Evolutionary conservation across 2,888 invertebrate species (phyloP).

Genomic region (Subacronicta megacephala): DNA sequence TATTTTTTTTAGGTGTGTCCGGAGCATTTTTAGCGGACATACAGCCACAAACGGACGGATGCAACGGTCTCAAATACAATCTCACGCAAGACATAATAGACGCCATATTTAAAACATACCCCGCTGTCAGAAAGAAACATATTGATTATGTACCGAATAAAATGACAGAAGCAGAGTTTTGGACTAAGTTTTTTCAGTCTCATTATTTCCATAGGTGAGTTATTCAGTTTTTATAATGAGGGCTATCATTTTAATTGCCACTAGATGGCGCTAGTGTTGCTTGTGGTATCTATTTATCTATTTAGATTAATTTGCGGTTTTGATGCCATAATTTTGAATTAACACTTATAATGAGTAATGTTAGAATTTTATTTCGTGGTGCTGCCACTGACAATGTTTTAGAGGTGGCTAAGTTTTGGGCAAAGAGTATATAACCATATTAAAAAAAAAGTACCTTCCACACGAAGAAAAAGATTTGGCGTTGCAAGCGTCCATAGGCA

Average conservation of each 20-base stretch:
- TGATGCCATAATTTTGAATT: too few species aligned
- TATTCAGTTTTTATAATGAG: not conserved
- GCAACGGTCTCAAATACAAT: slow-evolving; percentile 99
- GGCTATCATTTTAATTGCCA: not conserved
- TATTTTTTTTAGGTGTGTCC: slow-evolving; percentile 89
- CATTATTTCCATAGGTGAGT: slow-evolving; percentile 97
- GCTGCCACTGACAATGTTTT: too few species aligned
- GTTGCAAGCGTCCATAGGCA: too few species aligned
- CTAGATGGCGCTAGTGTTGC: not conserved
- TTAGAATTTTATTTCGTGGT: too few species aligned
- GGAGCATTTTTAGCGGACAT: slow-evolving; percentile 97
- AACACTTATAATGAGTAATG: too few species aligned
- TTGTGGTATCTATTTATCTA: too few species aligned
- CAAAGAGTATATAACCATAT: too few species aligned
- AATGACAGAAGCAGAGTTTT: slow-evolving; percentile 98
- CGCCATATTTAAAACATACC: slow-evolving; percentile 99
- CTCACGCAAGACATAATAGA: slow-evolving; percentile 99
- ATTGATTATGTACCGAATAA: slow-evolving; percentile 98
- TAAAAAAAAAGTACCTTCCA: too few species aligned
- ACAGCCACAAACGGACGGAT: slow-evolving; percentile 98
- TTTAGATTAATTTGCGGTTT: too few species aligned
- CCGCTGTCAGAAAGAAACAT: slow-evolving; percentile 99
- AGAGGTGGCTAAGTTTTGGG: too few species aligned
- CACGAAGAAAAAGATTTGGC: too few species aligned
- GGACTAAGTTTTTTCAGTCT: slow-evolving; percentile 99